Percentiles rank a stretch among this genome's conserved stretches.
These are phyloP conservation scores for Xiphophorus maculatus DNA, from an alignment of 2,113 vertebrate genomes.

Conservation along the genomic window DNA sequence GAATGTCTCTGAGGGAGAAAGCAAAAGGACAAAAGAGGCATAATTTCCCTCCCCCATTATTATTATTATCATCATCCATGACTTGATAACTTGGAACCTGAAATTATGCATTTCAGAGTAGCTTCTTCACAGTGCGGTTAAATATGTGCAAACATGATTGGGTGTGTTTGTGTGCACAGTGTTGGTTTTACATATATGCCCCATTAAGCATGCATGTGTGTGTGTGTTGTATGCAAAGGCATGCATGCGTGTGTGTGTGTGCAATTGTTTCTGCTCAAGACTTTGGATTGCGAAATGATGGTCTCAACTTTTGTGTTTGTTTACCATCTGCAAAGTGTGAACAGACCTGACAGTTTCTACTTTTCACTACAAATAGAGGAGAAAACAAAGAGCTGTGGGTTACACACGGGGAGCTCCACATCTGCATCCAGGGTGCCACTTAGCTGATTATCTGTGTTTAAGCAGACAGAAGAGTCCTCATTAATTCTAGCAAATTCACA, in stretches of 20 bases:
- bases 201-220: constrained; percentile 10
- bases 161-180: constrained; percentile 11
- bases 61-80: constrained; percentile 29
- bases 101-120: constrained; percentile 62
- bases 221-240: not conserved
- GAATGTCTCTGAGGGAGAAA: constrained; percentile 23
- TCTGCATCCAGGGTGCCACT: constrained; percentile 58
- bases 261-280: constrained; percentile 10
- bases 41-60: constrained; percentile 43
- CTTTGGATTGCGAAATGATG: constrained; percentile 29
- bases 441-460: constrained; percentile 77
- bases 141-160: constrained; percentile 7
- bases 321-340: constrained; percentile 45
- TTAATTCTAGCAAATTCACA: constrained; percentile 83
- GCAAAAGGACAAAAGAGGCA: constrained; percentile 44
- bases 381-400: constrained; percentile 69
- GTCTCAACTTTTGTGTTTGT: constrained; percentile 27
- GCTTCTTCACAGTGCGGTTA: not conserved
- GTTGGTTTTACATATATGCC: constrained; percentile 24
- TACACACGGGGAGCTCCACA: constrained; percentile 51
- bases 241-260: no score
- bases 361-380: constrained; percentile 65
- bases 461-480: constrained; percentile 73
- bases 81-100: constrained; percentile 51
- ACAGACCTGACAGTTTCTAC: constrained; percentile 73